phyloP scores from a whole-genome alignment of 1,140 invertebrate genomes.

The Lepidurus packardi region DNA sequence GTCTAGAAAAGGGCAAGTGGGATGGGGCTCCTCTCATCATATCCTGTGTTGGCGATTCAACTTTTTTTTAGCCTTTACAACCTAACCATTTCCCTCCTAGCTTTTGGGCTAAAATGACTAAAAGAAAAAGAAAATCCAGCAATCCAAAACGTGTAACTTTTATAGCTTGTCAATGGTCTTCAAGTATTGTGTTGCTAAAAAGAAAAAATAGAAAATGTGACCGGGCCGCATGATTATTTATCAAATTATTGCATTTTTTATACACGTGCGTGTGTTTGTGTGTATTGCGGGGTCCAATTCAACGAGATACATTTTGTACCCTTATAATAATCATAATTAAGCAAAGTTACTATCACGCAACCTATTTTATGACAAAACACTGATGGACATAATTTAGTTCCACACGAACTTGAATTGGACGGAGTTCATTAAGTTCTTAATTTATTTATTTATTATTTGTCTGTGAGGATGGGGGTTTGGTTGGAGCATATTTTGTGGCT shows the following conservation, averaged over 20 bases:
- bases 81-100: background rate
- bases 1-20: background rate
- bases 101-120: background rate
- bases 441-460: too few relatives aligned
- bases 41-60: background rate
- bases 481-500: too few relatives aligned
- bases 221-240: background rate
- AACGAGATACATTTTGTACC: slow-evolving; percentile 22
- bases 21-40: background rate
- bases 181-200: background rate
- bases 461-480: too few relatives aligned
- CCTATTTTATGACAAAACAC: background rate
- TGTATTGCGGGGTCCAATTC: background rate
- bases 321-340: background rate
- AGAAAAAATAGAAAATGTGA: background rate
- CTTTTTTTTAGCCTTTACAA: background rate
- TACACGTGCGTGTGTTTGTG: background rate
- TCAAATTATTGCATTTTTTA: background rate
- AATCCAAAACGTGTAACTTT: background rate
- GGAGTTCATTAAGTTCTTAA: background rate
- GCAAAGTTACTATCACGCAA: background rate
- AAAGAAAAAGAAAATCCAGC: background rate
- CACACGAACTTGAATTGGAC: too few relatives aligned
- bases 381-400: too few relatives aligned
- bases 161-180: too few relatives aligned